Evolutionary conservation across 1,140 invertebrate species (phyloP).

Genomic region (Rhagoletis pomonella): DNA sequence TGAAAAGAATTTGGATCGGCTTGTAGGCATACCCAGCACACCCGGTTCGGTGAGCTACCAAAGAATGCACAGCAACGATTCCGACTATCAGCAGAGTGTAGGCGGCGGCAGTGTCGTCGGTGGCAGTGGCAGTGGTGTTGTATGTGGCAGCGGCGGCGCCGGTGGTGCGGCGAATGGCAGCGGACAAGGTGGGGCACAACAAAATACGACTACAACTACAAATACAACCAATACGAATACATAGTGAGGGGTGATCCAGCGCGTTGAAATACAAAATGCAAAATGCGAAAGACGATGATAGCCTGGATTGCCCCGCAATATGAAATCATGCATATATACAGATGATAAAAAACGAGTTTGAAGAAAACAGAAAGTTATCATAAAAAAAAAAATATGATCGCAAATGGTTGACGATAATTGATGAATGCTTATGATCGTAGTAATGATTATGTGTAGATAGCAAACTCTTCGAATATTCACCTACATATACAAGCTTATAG

Average conservation of each 20-base stretch:
- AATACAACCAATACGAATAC: conserved; percentile 54
- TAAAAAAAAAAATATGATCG: too few species aligned
- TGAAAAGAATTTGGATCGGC: conserved; percentile 78
- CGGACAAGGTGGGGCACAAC: conserved; percentile 73
- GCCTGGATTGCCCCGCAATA: conserved; percentile 57
- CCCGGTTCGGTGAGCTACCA: conserved; percentile 86
- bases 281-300: neutral
- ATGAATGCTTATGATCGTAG: neutral
- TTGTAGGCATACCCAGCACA: conserved; percentile 75
- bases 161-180: conserved; percentile 65
- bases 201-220: conserved; percentile 55
- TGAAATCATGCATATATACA: conserved; percentile 24
- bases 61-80: conserved; percentile 89
- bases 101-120: conserved; percentile 59
- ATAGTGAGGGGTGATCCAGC: conserved; percentile 57
- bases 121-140: conserved; percentile 56
- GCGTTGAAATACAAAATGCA: conserved; percentile 46
- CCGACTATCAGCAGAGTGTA: conserved; percentile 74
- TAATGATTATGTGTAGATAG: conserved; percentile 13
- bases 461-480: conserved; percentile 44
- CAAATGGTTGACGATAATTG: neutral
- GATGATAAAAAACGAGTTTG: neutral
- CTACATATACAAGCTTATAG: neutral
- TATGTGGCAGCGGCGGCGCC: conserved; percentile 58
- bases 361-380: neutral